Evolutionary conservation across 2,797 vertebrate species (phyloP), one percentile per base, ranked within the genome.

Genomic region (Phalanger gymnotis): DNA sequence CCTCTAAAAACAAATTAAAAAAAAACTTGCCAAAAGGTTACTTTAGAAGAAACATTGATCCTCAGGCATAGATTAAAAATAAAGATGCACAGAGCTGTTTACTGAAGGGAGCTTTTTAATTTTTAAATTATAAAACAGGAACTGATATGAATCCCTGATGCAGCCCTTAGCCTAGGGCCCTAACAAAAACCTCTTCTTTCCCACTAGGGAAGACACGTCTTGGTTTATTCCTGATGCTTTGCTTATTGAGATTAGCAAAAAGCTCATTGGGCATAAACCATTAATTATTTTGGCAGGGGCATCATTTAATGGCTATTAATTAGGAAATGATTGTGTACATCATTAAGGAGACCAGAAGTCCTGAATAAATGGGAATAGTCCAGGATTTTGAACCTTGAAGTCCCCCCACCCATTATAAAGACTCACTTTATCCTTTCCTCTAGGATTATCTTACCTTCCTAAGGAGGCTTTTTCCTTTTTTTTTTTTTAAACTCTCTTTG

Each of bases 11-110:
- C 93, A 94, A 54, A 56, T 55, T 25, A n/a, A 90, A 91, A 91
- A 93, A 94, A 95, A 95, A 96, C 91, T 94, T 51, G 95, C 92
- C 55, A n/a, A 66, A 81, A 87, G 95, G 95, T 97, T 95, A 95
- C 92, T 92, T 93, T 96, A 95, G 95, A 94, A 55, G 47, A 91
- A 92, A 52, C 57, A 31, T 52, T 96, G 92, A 57, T 96, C 52
- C 93, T 94, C 90, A 1, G 91, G 54, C 47, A 25, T 93, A 97
- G 92, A 91, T 47, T 95, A 96, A 96, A 96, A 73, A 87, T 93
- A 94, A 96, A 93, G 93, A 92, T 93, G 87, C 31, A 92, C 73
- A 97, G 87, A 95, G 94, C 90, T 94, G 22, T 95, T 31, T 54
- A 89, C 90, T 87, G 73, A 87, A 56, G 93, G 6, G 0, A 53